Evolutionary conservation across 2,888 invertebrate species (phyloP).

Genomic region (Lithophane semibrunnea): DNA sequence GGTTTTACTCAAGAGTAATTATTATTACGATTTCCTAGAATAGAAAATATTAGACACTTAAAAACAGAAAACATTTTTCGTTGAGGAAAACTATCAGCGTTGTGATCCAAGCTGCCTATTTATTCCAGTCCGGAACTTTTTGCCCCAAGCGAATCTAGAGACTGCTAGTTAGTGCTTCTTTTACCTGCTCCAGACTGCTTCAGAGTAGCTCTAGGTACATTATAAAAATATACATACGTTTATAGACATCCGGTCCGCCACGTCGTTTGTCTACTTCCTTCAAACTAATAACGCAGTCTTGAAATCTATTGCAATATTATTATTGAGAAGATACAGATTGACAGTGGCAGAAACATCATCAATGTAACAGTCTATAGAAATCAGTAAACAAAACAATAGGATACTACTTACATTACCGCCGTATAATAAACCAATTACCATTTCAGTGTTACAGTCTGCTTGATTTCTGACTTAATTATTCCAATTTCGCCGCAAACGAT

Average conservation of each 20-base stretch:
- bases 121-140: background rate
- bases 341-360: background rate
- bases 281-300: constrained; percentile 6
- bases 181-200: background rate
- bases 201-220: background rate
- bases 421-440: constrained; percentile 67
- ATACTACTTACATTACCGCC: background rate
- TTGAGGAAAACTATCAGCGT: background rate
- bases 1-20: background rate
- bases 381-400: constrained; percentile 2
- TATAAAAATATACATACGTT: background rate
- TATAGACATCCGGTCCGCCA: background rate
- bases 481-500: constrained; percentile 72
- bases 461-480: constrained; percentile 74
- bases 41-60: background rate
- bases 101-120: background rate
- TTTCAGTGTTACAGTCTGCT: constrained; percentile 67
- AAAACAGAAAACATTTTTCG: background rate
- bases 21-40: background rate
- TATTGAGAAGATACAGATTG: background rate
- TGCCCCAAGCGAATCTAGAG: background rate
- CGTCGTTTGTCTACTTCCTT: background rate
- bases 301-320: background rate
- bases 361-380: constrained; percentile 37
- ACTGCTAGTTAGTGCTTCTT: background rate